Percentiles rank a stretch among this genome's conserved stretches.
Conservation (phyloP, 2,797 vertebrate genomes). For the Glossophaga mutica region DNA sequence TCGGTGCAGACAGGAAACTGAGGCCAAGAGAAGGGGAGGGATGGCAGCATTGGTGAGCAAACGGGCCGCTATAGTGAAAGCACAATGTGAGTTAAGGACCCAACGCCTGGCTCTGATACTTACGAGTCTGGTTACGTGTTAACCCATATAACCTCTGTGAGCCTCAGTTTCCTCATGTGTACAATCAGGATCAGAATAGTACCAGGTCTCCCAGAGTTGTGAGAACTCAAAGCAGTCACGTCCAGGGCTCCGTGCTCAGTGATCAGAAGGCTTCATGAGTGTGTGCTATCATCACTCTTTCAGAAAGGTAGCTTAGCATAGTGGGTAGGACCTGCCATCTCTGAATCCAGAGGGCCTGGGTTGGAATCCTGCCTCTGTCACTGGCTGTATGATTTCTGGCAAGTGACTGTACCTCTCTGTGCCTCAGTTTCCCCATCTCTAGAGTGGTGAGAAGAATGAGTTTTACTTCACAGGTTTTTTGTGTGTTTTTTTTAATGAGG, state of each 20-base stretch:
- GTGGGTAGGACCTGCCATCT: neutral
- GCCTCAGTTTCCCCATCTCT: neutral
- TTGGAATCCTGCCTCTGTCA: neutral
- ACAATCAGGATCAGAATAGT: neutral
- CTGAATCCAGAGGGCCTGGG: neutral
- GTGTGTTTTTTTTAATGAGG: neutral
- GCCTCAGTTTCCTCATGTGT: neutral
- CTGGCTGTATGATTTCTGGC: neutral
- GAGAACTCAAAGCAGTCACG: neutral
- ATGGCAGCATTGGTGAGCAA: neutral
- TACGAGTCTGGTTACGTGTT: neutral
- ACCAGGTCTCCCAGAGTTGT: neutral
- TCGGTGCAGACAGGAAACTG: accelerated
- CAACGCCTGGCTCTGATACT: neutral
- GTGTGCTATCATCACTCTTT: neutral
- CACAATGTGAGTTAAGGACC: neutral
- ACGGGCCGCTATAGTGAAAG: neutral
- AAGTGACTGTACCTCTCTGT: neutral
- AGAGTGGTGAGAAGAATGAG: neutral
- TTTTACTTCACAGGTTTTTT: neutral
- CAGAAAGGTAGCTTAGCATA: neutral
- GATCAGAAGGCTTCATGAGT: neutral
- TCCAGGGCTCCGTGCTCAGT: accelerated
- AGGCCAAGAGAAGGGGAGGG: neutral
- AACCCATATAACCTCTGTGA: neutral